These are phyloP conservation scores for Cardinalis cardinalis DNA, from an alignment of 2,113 vertebrate genomes.

Conservation along the genomic window DNA sequence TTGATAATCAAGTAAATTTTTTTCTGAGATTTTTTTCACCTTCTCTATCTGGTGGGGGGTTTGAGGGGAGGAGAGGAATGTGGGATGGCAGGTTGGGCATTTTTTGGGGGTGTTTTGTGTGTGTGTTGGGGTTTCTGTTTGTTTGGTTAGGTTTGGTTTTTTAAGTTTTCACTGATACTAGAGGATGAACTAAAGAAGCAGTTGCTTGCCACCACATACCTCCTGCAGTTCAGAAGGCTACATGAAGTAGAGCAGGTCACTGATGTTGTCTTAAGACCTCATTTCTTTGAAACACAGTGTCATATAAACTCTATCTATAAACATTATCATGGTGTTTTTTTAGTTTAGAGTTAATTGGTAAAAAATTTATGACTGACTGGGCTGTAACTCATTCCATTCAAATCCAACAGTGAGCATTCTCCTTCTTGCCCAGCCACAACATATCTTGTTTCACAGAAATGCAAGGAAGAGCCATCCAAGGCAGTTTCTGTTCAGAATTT, in stretches of 20 bases:
- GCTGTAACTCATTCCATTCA: background rate
- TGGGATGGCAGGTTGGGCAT: fast-evolving
- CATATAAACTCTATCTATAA: background rate
- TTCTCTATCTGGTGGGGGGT: background rate
- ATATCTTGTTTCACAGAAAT: background rate
- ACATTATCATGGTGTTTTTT: background rate
- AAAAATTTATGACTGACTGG: background rate
- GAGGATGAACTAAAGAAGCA: background rate
- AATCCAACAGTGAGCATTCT: background rate
- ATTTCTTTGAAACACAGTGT: background rate
- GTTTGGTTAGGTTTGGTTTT: background rate
- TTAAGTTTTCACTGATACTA: background rate
- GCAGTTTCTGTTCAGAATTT: background rate
- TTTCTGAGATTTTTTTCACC: background rate
- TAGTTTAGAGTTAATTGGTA: background rate
- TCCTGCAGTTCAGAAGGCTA: background rate
- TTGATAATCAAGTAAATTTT: background rate
- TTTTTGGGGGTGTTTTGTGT: background rate
- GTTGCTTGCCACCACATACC: background rate
- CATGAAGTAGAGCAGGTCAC: background rate
- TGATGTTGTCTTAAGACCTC: background rate
- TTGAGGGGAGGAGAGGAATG: no score
- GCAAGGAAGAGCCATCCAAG: background rate
- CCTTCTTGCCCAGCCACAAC: background rate
- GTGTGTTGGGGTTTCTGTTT: background rate